Conservation (phyloP, 2,797 vertebrate genomes). For the Phoebastria nigripes region DNA sequence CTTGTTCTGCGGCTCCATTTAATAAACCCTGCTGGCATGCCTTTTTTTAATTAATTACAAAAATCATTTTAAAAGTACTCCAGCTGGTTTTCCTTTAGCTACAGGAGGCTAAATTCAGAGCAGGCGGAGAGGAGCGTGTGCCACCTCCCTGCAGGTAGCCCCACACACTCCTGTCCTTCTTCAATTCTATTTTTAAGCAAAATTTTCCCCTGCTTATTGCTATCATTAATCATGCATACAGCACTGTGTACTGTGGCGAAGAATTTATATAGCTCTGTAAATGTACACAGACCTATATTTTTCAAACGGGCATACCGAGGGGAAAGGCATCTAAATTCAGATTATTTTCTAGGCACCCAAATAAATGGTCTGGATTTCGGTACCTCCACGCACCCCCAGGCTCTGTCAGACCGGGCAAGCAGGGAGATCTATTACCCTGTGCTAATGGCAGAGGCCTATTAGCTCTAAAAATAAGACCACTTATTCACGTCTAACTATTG, state of each 20-base stretch:
- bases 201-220: conserved; percentile 19
- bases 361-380: background rate
- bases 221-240: conserved; percentile 41
- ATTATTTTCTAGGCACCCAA: conserved; percentile 1
- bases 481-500: background rate
- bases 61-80: background rate
- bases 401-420: background rate
- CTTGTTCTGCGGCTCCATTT: background rate
- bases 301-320: background rate
- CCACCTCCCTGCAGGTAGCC: background rate
- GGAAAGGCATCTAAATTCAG: conserved; percentile 22
- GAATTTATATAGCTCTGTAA: background rate
- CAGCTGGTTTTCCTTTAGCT: background rate
- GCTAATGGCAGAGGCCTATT: background rate
- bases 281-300: background rate
- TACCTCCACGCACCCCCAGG: background rate
- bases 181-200: conserved; percentile 29
- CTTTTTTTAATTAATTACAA: conserved; percentile 5
- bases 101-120: background rate
- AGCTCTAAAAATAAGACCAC: background rate
- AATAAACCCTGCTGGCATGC: conserved; percentile 1
- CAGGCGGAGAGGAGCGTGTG: background rate
- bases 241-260: background rate
- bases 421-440: background rate
- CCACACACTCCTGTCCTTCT: background rate